A percentile compares a stretch with the other conserved stretches of the same genome.
These are phyloP conservation scores for Dolomedes plantarius DNA, from an alignment of 2,888 invertebrate genomes.

Conservation along the genomic window DNA sequence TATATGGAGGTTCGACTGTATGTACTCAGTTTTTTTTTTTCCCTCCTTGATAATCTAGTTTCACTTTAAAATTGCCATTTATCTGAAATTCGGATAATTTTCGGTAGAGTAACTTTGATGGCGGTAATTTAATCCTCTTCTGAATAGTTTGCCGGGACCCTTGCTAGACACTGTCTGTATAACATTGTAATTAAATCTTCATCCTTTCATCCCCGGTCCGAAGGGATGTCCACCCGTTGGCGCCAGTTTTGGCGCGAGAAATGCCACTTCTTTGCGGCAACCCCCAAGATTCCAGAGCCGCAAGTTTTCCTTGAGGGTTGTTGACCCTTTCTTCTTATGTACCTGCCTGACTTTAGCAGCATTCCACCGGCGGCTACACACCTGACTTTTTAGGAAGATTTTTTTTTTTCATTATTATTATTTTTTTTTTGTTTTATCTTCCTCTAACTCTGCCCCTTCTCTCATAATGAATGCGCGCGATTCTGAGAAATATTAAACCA, in stretches of 20 bases:
- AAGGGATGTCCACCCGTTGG: constrained; percentile 8
- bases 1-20: no score
- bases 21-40: no score
- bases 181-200: no score
- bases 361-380: constrained; percentile 58
- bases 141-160: no score
- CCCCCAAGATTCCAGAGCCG: constrained; percentile 57
- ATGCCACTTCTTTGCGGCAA: neutral
- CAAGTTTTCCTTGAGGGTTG: constrained; percentile 63
- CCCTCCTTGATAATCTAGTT: no score
- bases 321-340: constrained; percentile 64
- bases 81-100: no score
- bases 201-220: neutral
- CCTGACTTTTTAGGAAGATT: constrained; percentile 65
- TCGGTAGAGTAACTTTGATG: no score
- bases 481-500: constrained; percentile 22
- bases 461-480: neutral
- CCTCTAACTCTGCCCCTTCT: constrained; percentile 9
- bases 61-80: no score
- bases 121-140: no score
- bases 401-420: constrained; percentile 19
- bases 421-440: neutral
- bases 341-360: constrained; percentile 41
- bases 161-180: no score
- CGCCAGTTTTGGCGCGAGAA: constrained; percentile 36